These are phyloP conservation scores for Sorex fumeus DNA, from an alignment of 2,113 vertebrate species.

Conservation along the genomic window DNA sequence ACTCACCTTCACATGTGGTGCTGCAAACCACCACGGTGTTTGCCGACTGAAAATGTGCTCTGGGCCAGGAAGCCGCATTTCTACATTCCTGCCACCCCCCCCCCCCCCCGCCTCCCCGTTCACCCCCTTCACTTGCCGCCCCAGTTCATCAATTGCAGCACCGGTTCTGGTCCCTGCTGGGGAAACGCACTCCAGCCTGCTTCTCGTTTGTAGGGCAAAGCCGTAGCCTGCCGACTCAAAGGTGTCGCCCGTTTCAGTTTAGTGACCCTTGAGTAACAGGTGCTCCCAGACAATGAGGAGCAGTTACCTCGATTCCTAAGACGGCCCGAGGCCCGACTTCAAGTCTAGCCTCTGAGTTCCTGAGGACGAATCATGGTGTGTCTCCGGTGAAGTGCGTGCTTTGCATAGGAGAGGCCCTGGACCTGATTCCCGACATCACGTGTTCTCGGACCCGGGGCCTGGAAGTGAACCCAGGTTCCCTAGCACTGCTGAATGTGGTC, in stretches of 20 bases:
- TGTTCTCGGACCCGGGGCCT: too few relatives aligned
- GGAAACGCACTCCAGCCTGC: conserved; percentile 3
- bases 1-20: neutral
- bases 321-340: conserved; percentile 4
- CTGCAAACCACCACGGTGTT: neutral
- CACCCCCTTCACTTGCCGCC: too few relatives aligned
- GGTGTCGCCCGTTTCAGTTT: neutral
- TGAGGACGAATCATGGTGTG: neutral
- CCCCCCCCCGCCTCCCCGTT: too few relatives aligned
- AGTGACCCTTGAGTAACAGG: neutral
- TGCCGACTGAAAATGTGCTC: neutral
- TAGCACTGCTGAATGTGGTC: too few relatives aligned
- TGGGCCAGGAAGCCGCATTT: neutral
- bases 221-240: conserved; percentile 4
- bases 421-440: too few relatives aligned
- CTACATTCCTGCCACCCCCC: neutral
- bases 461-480: too few relatives aligned
- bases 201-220: neutral
- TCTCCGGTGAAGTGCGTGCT: too few relatives aligned
- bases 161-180: neutral
- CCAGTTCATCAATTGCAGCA: too few relatives aligned
- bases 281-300: neutral
- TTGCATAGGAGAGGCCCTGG: too few relatives aligned
- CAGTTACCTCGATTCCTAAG: conserved; percentile 16
- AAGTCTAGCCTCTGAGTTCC: conserved; percentile 44